These are phyloP conservation scores for Standfussiana lucernea DNA, from an alignment of 2,888 invertebrate genomes.

Conservation along the genomic window DNA sequence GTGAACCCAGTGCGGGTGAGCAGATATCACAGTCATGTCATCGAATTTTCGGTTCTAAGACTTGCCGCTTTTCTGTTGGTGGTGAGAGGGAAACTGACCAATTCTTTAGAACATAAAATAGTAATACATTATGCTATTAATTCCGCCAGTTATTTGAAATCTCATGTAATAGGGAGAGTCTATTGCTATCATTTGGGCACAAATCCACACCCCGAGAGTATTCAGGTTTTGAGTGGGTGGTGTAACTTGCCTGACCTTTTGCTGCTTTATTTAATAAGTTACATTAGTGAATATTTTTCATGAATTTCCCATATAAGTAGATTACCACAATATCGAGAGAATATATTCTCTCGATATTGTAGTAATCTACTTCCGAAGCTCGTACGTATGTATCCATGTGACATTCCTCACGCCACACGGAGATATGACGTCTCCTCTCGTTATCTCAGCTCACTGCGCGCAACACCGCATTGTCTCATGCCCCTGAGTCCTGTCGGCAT, in stretches of 20 bases:
- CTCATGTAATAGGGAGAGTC: not conserved
- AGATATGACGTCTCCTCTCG: constrained; percentile 30
- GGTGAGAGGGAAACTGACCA: not conserved
- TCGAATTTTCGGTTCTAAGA: not conserved
- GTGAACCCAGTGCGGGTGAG: not conserved
- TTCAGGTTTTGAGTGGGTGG: not conserved
- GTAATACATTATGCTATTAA: not conserved
- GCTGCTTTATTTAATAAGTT: not conserved
- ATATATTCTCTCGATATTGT: not conserved
- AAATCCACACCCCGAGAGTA: not conserved
- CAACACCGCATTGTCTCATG: constrained; percentile 27
- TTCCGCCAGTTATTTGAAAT: not conserved
- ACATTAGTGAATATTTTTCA: not conserved
- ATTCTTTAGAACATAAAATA: not conserved
- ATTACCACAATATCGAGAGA: too few relatives aligned
- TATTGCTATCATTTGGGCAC: not conserved
- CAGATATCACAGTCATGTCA: not conserved
- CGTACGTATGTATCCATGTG: not conserved
- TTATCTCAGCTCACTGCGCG: constrained; percentile 40
- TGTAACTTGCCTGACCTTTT: not conserved
- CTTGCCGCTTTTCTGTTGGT: not conserved
- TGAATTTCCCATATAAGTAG: not conserved
- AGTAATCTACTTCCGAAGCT: not conserved
- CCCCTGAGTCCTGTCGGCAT: constrained; percentile 11
- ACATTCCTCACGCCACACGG: constrained; percentile 13